Evolutionary conservation across 2,888 invertebrate species (phyloP), one percentile per base, ranked within the genome.

Genomic region (Lasioglossum vierecki): DNA sequence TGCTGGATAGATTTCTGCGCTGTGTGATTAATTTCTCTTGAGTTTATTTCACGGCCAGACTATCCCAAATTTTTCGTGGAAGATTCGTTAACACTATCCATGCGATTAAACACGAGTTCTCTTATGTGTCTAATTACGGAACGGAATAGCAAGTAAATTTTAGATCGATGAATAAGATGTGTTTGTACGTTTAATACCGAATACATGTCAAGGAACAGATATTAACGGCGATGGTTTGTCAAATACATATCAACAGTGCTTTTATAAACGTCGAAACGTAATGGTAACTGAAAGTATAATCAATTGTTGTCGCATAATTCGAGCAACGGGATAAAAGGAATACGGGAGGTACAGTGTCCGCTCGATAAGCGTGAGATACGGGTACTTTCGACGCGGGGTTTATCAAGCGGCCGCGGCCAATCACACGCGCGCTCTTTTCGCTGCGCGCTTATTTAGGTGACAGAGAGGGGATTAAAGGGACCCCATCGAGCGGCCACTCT

Each of bases 171-270:
- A n/a, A 1, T 39, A 68, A 39, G 22, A 57, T 74, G n/a, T 74
- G 39, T 41, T 39, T 57, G 53, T 35, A 41, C 39, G 41, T 74
- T 74, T 74, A 35, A 74, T 46, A 57, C n/a, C n/a, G 8, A 53
- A 53, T 26, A 39, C 26, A 6, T 53, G n/a, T n/a, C n/a, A n/a
- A 39, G 73, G 22, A 74, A 57, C 0, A 22, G 26, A 15, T 74
- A 68, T 22, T 39, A 22, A 57, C 39, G 41, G 39, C 22, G 41
- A 70, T 41, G 70, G 41, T 70, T 41, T 70, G n/a, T 70, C 39
- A 13, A 41, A 70, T 70, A 44, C 70, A 41, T 74, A 39, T 74
- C 74, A 39, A 74, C n/a, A 26, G 57, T 74, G 35, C n/a, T 74
- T 74, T 74, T 39, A 41, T 57, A 57, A 74, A 53, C 35, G 57